Base-by-base conservation (phyloP, 1,140 invertebrate species). In the Chrysoperla carnea region DNA sequence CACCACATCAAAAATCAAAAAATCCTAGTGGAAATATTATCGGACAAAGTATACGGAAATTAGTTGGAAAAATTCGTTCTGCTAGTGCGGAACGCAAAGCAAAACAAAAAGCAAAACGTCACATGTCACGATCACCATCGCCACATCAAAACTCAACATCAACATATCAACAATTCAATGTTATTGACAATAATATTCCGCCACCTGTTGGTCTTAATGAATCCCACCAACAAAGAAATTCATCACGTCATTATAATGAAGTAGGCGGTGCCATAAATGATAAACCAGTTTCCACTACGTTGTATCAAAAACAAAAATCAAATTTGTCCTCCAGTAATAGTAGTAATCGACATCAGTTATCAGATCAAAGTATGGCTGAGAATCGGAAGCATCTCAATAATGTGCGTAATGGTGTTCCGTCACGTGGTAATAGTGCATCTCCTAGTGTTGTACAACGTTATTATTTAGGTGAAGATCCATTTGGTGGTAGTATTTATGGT, bases 381-480 rank as follows among this genome's bases (percentile, higher is more conserved):
- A 31, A 12, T 39, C 42, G 37, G 45, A 39, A 13, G 38, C 14
- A 28, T 36, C 37, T 36, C 17, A 33, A 23, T 33, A 39, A 36
- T 27, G 36, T 31, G 27, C 40, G 9, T 35, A 36, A 36, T 46
- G 45, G 8, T 42, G 42, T 6, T 29, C 36, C 15, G 36, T 37
- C 37, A 50, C 56, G 29, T 45, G 15, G 41, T 36, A 37, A 12
- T 35, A 17, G 13, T 29, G 65, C 63, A 13, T 62, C 67, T 4
- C 55, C 59, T 1, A 64, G 62, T 46, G 76, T 77, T 0, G 60
- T 75, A 36, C 78, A 82, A 52, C 72, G 77, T 42, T 87, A 84
- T 59, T 85, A 87, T 55, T 66, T 85, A 31, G 82, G 82, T 8
- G 81, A 86, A 61, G 81, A 85, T 66, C 81, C 82, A 5, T 84